These are phyloP conservation scores for Eretmocerus hayati DNA, from an alignment of 2,888 invertebrate species.

Conservation along the genomic window DNA sequence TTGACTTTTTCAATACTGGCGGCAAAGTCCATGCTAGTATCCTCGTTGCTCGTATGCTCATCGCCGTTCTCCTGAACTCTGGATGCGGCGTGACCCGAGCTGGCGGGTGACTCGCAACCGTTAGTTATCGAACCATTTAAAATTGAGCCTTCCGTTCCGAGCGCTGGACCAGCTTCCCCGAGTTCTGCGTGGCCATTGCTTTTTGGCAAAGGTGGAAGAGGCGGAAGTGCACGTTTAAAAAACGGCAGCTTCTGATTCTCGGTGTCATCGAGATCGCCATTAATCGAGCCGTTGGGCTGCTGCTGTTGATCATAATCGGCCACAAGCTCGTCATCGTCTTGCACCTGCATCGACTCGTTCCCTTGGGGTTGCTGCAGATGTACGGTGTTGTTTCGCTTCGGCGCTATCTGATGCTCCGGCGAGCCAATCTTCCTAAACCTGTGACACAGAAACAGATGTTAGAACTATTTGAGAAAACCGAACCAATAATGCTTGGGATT, in stretches of 20 bases:
- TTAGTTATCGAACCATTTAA: constrained; percentile 41
- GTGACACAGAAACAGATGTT: not conserved
- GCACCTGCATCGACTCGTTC: constrained; percentile 8
- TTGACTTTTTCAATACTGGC: constrained; percentile 89
- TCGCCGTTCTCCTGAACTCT: constrained; percentile 30
- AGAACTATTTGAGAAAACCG: not conserved
- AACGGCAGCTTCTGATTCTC: constrained; percentile 51
- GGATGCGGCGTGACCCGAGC: constrained; percentile 25
- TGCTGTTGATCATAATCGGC: constrained; percentile 26
- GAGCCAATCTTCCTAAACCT: constrained; percentile 49
- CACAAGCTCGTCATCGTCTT: constrained; percentile 19
- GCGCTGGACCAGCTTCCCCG: not conserved
- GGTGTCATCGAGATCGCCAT: constrained; percentile 26
- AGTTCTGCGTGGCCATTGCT: constrained; percentile 42
- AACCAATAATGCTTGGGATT: too few species aligned
- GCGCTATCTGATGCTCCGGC: constrained; percentile 43
- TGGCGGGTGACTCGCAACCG: constrained; percentile 39
- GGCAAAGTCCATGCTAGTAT: constrained; percentile 72
- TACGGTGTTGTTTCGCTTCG: constrained; percentile 9
- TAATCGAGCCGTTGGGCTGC: constrained; percentile 27
- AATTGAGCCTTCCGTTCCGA: constrained; percentile 32
- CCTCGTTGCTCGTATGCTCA: constrained; percentile 39
- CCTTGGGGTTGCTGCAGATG: constrained; percentile 9
- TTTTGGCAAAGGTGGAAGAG: constrained; percentile 61
- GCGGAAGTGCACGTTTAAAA: constrained; percentile 61